Evolutionary conservation across 2,113 vertebrate genomes (phyloP), one percentile per base, ranked within the genome.

Genomic region (Phyllostomus discolor): DNA sequence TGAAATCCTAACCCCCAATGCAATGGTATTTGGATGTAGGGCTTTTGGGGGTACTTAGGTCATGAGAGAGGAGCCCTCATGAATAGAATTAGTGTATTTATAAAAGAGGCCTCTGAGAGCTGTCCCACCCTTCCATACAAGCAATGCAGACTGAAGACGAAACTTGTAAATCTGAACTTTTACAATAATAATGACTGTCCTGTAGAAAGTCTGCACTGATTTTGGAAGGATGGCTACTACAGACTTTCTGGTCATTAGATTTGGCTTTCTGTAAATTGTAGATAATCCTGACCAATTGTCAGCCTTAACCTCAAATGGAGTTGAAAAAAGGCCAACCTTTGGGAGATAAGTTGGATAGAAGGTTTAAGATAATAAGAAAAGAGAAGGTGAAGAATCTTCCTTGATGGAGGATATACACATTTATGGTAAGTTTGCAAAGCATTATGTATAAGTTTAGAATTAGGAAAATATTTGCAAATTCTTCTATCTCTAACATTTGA

Each of bases 221-320:
- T 78, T 66, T 59, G 28, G 46, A 66, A 95, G 31, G 17, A 81
- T 76, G 70, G 35, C 50, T 84, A 28, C 31, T 8, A 75, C 57
- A 20, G 4, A 52, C 52, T 88, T 90, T 94, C 46, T 94, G 75
- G 52, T 38, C n/a, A 93, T 75, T 93, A 38, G 9, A 31, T 84
- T 88, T 85, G 31, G 26, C 1, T 90, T 95, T 95, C 41, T 64
- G 16, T 85, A 96, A 96, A 92, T 95, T 89, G 72, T 85, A 48
- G 46, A 57, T 95, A 96, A 94, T 57, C 91, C 20, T 91, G 67
- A 48, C 28, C 22, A 57, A 46, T 93, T 84, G 83, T 94, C 48
- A 96, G 24, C 22, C 3, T 80, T 87, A 81, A 93, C 2, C 38
- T 7, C 28, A 87, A 84, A 35, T 50, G 14, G 38, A 91, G 48